Percentiles rank a stretch among this genome's conserved stretches.
Conservation (phyloP, 1,140 invertebrate genomes). For the Oscheius sp. region DNA sequence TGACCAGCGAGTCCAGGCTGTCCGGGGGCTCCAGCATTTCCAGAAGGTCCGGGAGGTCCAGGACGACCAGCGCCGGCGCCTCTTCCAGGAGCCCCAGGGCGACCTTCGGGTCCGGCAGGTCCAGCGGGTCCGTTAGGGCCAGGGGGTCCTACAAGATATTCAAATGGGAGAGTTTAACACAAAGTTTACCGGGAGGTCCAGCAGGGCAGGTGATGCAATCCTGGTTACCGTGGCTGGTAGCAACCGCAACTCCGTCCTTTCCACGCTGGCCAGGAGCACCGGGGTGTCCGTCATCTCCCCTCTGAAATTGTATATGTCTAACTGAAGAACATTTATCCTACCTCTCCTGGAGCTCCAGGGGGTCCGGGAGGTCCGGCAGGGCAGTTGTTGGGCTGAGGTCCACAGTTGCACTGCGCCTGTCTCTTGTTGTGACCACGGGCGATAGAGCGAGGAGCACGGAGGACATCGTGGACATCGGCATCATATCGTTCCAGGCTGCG, state of each 20-base stretch:
- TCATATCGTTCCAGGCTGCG: conserved; percentile 29
- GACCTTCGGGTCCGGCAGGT: conserved; percentile 1
- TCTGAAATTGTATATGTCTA: too few relatives aligned
- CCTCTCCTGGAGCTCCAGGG: conserved; percentile 24
- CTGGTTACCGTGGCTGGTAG: neutral
- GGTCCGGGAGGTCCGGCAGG: conserved; percentile 39
- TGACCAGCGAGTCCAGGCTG: conserved; percentile 30
- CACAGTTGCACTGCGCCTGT: conserved; percentile 26
- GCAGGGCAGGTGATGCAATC: neutral
- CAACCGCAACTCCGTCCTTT: neutral
- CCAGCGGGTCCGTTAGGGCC: neutral
- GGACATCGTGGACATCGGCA: neutral
- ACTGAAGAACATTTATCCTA: too few relatives aligned
- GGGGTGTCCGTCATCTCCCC: conserved; percentile 24
- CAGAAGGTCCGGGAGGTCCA: neutral
- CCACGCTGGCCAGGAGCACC: conserved; percentile 23
- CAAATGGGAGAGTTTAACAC: too few relatives aligned
- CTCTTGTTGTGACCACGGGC: conserved; percentile 33
- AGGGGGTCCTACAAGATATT: neutral
- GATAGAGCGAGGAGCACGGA: neutral
- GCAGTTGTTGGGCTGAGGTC: conserved; percentile 17
- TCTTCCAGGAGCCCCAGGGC: conserved; percentile 14
- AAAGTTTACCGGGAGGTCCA: neutral
- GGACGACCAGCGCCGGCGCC: neutral
- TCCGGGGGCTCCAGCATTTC: conserved; percentile 35